phyloP scores from a whole-genome alignment of 2,888 invertebrate species.

The Cabera pusaria region DNA sequence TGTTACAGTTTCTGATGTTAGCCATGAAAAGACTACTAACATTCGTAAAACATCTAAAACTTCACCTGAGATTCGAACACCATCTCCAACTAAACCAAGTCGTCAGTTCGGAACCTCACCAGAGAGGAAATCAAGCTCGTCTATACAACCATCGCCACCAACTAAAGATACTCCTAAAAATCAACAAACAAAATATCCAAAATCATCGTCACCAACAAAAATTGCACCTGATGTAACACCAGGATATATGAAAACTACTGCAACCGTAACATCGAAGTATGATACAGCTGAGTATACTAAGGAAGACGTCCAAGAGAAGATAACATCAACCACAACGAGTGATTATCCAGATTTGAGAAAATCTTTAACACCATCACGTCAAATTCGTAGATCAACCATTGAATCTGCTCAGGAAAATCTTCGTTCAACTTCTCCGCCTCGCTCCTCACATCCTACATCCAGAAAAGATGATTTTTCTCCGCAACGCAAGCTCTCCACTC shows the following conservation, averaged over 20 bases:
- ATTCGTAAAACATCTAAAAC: constrained; percentile 12
- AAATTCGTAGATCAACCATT: constrained; percentile 9
- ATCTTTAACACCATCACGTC: constrained; percentile 13
- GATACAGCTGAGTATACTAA: constrained; percentile 22
- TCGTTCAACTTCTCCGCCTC: constrained; percentile 12
- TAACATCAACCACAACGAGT: constrained; percentile 17
- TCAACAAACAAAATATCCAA: constrained; percentile 16
- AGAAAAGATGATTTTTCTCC: constrained; percentile 10
- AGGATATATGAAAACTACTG: constrained; percentile 30
- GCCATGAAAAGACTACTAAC: constrained; percentile 23
- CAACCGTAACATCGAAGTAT: constrained; percentile 28
- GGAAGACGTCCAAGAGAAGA: constrained; percentile 30
- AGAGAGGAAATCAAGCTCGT: constrained; percentile 22
- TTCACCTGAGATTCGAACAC: constrained; percentile 13
- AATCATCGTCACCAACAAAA: constrained; percentile 29
- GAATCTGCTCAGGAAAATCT: constrained; percentile 14
- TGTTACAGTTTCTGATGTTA: constrained; percentile 25
- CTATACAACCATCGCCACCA: constrained; percentile 15
- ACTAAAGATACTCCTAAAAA: constrained; percentile 16
- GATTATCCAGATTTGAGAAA: constrained; percentile 10
- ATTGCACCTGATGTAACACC: constrained; percentile 19
- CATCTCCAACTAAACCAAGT: constrained; percentile 24
- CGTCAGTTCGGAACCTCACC: constrained; percentile 19
- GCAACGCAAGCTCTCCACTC: constrained; percentile 10
- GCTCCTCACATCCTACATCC: not conserved